phyloP scores from a whole-genome alignment of 2,113 vertebrate genomes.

The Numida meleagris region DNA sequence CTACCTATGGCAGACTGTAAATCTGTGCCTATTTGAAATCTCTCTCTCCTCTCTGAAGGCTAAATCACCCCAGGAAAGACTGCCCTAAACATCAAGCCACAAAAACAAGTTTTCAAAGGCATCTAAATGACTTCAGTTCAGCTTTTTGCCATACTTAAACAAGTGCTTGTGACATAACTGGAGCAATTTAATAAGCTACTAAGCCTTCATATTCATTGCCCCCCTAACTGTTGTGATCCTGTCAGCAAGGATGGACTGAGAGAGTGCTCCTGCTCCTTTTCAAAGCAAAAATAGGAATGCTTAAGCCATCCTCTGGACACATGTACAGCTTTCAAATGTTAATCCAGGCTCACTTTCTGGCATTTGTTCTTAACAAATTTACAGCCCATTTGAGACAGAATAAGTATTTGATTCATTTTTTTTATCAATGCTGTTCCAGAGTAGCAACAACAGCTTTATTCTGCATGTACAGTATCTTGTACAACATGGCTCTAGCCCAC shows the following conservation, averaged over 20 bases:
- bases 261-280: background rate
- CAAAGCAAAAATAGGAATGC: slow-evolving; percentile 11
- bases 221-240: background rate
- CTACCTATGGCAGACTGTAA: background rate
- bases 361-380: background rate
- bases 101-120: background rate
- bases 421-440: background rate
- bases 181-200: slow-evolving; percentile 34
- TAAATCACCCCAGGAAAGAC: background rate
- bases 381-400: background rate
- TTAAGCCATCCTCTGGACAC: slow-evolving; percentile 9
- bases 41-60: background rate
- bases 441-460: background rate
- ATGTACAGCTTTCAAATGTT: background rate
- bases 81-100: background rate
- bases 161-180: slow-evolving; percentile 29
- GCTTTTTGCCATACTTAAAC: background rate
- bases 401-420: background rate
- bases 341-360: background rate
- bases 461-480: no score
- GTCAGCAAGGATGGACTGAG: slow-evolving; percentile 2
- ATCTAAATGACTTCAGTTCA: background rate
- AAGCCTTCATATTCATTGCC: background rate
- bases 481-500: accelerated
- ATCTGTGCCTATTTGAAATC: background rate